Evolutionary conservation across 1,140 invertebrate genomes (phyloP).

Genomic region (Anastrepha obliqua): DNA sequence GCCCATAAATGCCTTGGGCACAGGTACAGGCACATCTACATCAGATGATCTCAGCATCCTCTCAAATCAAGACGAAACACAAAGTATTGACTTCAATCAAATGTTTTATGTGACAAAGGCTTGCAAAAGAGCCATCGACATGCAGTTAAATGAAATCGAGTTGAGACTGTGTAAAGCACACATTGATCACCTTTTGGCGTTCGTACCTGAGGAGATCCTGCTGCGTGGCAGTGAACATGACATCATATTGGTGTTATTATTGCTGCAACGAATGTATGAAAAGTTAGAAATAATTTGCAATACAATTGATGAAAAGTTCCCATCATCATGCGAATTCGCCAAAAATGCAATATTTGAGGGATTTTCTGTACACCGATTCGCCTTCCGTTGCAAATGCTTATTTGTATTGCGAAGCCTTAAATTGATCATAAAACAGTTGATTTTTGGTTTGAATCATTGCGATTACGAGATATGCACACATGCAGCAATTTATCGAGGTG

Average conservation of each 20-base stretch:
- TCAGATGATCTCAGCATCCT: conserved; percentile 72
- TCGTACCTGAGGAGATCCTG: conserved; percentile 95
- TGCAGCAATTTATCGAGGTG: conserved; percentile 89
- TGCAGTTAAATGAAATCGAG: conserved; percentile 93
- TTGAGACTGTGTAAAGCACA: conserved; percentile 89
- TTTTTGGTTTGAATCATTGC: conserved; percentile 86
- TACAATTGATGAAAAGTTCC: conserved; percentile 88
- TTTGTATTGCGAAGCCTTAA: conserved; percentile 88
- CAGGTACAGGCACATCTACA: conserved; percentile 62
- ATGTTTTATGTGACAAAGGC: conserved; percentile 92
- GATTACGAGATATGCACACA: conserved; percentile 89
- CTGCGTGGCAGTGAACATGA: conserved; percentile 94
- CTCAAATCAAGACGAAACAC: conserved; percentile 75
- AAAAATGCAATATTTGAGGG: conserved; percentile 86
- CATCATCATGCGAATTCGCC: conserved; percentile 79
- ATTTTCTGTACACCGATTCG: conserved; percentile 91
- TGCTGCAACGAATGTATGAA: conserved; percentile 92
- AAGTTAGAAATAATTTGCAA: conserved; percentile 93
- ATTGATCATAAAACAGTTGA: conserved; percentile 82
- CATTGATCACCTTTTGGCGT: conserved; percentile 89
- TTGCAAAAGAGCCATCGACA: conserved; percentile 91
- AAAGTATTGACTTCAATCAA: conserved; percentile 91
- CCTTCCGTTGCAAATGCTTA: conserved; percentile 88
- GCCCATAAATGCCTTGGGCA: conserved; percentile 58
- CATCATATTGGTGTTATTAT: conserved; percentile 89